These are phyloP conservation scores for Himalopsyche tibetana DNA, from an alignment of 2,888 invertebrate species.

Conservation along the genomic window DNA sequence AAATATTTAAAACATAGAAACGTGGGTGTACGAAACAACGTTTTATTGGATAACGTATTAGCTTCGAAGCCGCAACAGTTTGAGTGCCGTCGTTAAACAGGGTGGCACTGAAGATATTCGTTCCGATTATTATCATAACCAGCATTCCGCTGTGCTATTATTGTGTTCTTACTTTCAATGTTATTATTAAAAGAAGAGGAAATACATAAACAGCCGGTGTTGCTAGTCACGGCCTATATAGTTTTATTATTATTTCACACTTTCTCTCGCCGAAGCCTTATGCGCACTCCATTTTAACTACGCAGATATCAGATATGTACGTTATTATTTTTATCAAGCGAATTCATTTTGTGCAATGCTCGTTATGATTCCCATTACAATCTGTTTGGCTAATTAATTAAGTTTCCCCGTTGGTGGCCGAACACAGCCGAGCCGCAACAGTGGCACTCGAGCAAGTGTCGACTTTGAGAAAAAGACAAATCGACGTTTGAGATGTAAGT, in stretches of 20 bases:
- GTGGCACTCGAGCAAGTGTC: background rate
- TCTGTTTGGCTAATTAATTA: conserved; percentile 31
- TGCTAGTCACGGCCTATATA: conserved; percentile 36
- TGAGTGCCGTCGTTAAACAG: no score
- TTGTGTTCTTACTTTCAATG: conserved; percentile 5
- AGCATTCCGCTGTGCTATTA: background rate
- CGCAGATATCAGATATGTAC: background rate
- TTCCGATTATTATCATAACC: background rate
- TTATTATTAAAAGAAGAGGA: background rate
- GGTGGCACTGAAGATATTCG: background rate
- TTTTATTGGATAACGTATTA: no score
- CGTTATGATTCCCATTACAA: background rate
- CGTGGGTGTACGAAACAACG: no score
- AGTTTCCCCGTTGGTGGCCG: conserved; percentile 22
- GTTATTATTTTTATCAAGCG: background rate
- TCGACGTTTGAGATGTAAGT: no score
- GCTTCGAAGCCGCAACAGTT: no score
- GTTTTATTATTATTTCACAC: conserved; percentile 32
- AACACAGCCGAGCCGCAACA: background rate
- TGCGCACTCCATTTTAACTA: background rate
- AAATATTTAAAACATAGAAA: no score
- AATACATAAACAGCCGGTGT: background rate
- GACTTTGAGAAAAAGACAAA: no score
- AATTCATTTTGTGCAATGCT: background rate
- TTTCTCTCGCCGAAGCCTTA: background rate